phyloP scores from a whole-genome alignment of 2,113 vertebrate genomes.

The Sapajus apella region DNA sequence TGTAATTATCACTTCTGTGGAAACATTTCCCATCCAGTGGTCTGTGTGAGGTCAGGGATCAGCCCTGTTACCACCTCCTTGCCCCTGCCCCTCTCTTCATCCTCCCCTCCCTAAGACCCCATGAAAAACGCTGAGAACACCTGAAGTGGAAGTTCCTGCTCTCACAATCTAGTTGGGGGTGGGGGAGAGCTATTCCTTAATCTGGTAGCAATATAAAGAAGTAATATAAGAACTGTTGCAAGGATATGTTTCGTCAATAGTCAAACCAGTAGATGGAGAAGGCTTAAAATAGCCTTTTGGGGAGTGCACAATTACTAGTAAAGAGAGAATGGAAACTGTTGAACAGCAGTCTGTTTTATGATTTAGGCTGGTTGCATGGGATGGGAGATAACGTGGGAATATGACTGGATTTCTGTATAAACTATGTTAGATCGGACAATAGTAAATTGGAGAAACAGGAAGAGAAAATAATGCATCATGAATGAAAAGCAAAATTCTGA shows the following conservation, averaged over 20 bases:
- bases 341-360: not conserved
- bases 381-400: not conserved
- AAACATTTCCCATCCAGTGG: not conserved
- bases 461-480: not conserved
- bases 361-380: not conserved
- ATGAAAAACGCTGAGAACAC: not conserved
- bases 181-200: not conserved
- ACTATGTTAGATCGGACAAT: not conserved
- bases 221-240: not conserved
- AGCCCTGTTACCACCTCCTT: not conserved
- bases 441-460: not conserved
- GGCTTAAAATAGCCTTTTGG: not conserved
- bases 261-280: not conserved
- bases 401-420: not conserved
- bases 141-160: not conserved
- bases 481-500: constrained; percentile 36
- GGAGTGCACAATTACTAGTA: not conserved
- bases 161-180: not conserved
- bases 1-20: not conserved
- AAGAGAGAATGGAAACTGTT: not conserved
- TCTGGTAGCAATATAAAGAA: not conserved
- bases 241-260: not conserved
- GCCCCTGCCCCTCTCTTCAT: too few relatives aligned
- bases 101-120: not conserved
- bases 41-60: not conserved